Evolutionary conservation across 2,113 vertebrate genomes (phyloP), one percentile per base, ranked within the genome.

Genomic region (Oxygymnocypris stewartii): DNA sequence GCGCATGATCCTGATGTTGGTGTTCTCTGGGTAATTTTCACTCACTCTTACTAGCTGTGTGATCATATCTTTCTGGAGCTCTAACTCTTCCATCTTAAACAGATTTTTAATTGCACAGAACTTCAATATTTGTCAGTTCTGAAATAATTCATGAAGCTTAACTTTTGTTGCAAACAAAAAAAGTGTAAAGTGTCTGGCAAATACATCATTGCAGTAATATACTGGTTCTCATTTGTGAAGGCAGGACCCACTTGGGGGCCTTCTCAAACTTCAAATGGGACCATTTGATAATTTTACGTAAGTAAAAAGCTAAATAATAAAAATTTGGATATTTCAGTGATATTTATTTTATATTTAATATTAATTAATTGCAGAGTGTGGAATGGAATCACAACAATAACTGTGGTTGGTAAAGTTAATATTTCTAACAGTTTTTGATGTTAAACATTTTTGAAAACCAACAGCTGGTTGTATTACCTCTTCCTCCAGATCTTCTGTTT

Each of bases 11-110:
- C 86, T 92, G 23, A 71, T 47, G 23, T 94, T 80, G 10, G 92
- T 81, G 77, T 96, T 97, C 91, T 93, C 92, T 63, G 93, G 82
- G 63, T 93, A 88, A 91, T 97, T 94, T 85, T 97, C 97, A 78
- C 95, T 95, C 76, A 91, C 92, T 88, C 95, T 95, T 37, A 99
- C 96, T 79, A 97, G 86, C 0, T 95, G 92, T 82, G 93, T 84
- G 83, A 93, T 88, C 86, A 90, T 59, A 59, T 94, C 91, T 76
- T 90, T 89, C 61, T 87, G 44, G 12, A 91, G 77, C 40, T 92
- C 90, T n/a, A 82, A 12, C 35, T 91, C 92, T 59, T 86, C 85
- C 61, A 37, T 76, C 94, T 93, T 13, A 79, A 54, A 79, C 49
- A 82, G 7, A 80, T 78, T 54, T 73, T 35, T 65, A 79, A 51